phyloP scores from a whole-genome alignment of 2,797 vertebrate species.

The Eulemur rubriventer region DNA sequence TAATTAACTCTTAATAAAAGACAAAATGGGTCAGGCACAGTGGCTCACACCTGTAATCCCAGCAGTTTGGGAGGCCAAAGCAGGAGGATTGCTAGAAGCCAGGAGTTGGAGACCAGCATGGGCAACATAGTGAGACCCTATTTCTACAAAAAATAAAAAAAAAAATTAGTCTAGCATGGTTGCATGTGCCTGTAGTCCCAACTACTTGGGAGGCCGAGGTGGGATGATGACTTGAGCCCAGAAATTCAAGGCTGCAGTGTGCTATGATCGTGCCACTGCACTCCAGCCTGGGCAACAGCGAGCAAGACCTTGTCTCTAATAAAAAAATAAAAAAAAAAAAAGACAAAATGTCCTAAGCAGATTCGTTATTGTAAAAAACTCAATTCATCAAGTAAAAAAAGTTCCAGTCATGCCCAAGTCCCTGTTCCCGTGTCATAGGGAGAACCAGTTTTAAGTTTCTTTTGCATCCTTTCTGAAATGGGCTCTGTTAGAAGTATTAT shows the following conservation, averaged over 20 bases:
- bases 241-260: neutral
- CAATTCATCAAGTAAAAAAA: slow-evolving; percentile 24
- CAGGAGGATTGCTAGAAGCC: neutral
- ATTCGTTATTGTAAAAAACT: slow-evolving; percentile 27
- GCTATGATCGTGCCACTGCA: neutral
- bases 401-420: neutral
- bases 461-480: neutral
- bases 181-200: neutral
- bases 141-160: neutral
- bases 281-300: neutral
- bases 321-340: neutral
- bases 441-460: neutral
- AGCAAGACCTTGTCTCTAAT: neutral
- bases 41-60: neutral
- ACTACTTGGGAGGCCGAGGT: neutral
- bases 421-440: neutral
- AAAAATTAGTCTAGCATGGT: neutral
- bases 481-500: neutral
- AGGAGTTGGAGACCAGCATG: neutral
- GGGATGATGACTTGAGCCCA: neutral
- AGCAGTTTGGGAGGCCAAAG: neutral
- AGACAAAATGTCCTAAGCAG: slow-evolving; percentile 18
- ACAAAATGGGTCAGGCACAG: neutral
- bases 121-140: neutral
- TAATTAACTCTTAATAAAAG: slow-evolving; percentile 25